Evolutionary conservation across 2,797 vertebrate species (phyloP), one percentile per base, ranked within the genome.

Genomic region (Dendrocincla tyrannina): DNA sequence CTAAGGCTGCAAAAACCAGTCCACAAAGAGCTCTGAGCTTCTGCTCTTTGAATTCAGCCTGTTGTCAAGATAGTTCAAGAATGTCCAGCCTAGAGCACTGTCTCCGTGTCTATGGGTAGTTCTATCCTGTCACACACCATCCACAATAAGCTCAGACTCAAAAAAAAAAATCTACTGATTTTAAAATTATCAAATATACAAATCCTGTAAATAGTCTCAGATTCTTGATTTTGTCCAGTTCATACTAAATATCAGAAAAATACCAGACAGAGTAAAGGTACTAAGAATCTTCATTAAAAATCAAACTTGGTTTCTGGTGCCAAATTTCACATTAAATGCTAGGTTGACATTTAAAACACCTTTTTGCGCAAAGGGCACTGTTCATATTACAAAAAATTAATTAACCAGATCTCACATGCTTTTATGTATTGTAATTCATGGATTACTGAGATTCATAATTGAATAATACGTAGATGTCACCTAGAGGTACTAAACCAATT

Each of bases 381-480:
- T 83, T 93, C 52, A 53, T 95, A 94, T 94, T 94, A 93, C 70
- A 89, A 96, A 95, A 76, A 96, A 96, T 93, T 94, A 97, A 97
- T 97, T 97, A 97, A 89, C 88, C 60, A 93, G 55, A 59, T 95
- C 93, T 97, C 74, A 78, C 89, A 91, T 27, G 37, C 87, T 96
- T 96, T 97, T 96, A 95, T 94, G 70, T 83, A 92, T 97, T 97
- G 95, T 93, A 97, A 97, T 97, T 97, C 96, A 97, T 79, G 88
- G 93, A 96, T 97, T 97, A 97, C 93, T 95, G 88, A 93, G 95
- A 97, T 96, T 97, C 93, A 96, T 97, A 98, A 98, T 95, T 97
- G 90, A 97, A 96, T 97, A 97, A 97, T 96, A 97, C 95, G 94
- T 74, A 98, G 97, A 97, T 98, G 97, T 97, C 97, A 97, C 95